phyloP scores from a whole-genome alignment of 2,113 vertebrate species.

The Fregata magnificens region DNA sequence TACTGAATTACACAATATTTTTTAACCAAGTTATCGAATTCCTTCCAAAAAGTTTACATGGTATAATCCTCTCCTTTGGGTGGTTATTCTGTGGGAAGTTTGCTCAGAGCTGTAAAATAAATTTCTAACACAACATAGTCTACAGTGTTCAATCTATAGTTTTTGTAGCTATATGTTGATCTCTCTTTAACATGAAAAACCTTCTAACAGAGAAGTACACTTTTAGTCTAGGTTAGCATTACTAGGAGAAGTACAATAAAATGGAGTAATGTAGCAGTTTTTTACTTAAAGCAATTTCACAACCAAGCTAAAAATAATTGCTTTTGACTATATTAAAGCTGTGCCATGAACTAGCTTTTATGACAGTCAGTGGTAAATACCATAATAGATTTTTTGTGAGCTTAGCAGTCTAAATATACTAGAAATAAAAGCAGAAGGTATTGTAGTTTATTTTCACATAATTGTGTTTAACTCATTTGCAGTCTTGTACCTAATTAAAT shows the following conservation, averaged over 20 bases:
- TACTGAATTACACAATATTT: neutral
- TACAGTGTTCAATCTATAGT: neutral
- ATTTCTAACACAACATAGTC: neutral
- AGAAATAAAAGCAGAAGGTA: slow-evolving; percentile 17
- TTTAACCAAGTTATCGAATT: neutral
- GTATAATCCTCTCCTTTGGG: neutral
- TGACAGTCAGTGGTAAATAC: neutral
- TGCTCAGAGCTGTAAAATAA: neutral
- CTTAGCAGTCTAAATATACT: neutral
- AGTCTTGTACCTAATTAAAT: neutral
- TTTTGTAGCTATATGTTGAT: neutral
- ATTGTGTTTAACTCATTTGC: slow-evolving; percentile 1
- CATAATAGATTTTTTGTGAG: neutral
- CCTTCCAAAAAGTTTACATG: neutral
- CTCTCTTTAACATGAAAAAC: neutral
- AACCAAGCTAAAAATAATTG: slow-evolving; percentile 32
- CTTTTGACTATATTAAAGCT: slow-evolving; percentile 4
- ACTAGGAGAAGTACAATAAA: slow-evolving; percentile 7
- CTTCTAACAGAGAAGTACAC: neutral
- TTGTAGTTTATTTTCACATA: neutral
- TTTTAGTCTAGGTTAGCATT: neutral
- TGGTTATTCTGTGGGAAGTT: neutral
- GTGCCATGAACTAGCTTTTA: neutral
- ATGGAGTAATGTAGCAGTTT: neutral
- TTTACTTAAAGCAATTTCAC: slow-evolving; percentile 41